phyloP scores from a whole-genome alignment of 2,888 invertebrate species.

The Tenthredo livida region DNA sequence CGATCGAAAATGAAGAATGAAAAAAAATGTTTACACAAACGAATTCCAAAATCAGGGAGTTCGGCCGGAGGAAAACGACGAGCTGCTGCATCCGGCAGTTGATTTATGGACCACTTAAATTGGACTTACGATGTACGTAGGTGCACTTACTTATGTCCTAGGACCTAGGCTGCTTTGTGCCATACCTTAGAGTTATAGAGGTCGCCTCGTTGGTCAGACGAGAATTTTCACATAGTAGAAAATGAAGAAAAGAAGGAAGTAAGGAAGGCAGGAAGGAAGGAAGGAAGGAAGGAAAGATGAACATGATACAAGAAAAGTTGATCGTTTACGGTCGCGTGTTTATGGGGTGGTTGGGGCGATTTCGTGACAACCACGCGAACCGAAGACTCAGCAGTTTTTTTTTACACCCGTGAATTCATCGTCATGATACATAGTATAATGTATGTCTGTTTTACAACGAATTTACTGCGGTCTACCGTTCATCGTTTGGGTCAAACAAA shows the following conservation, averaged over 20 bases:
- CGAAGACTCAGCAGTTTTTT: slow-evolving; percentile 21
- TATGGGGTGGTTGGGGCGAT: slow-evolving; percentile 7
- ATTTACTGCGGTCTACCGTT: not conserved
- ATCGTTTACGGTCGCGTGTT: slow-evolving; percentile 38
- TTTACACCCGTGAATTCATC: slow-evolving; percentile 6
- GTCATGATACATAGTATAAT: not conserved
- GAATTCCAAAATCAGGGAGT: not conserved
- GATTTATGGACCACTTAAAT: slow-evolving; percentile 13
- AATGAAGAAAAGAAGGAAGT: not conserved
- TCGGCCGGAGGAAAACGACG: not conserved
- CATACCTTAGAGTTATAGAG: not conserved
- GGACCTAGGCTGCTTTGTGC: not conserved
- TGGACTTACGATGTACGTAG: not conserved
- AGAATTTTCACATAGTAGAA: slow-evolving; percentile 11
- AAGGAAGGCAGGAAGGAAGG: not conserved
- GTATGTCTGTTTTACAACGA: not conserved
- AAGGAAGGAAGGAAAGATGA: not conserved
- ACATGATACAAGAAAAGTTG: slow-evolving; percentile 1
- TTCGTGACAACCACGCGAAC: slow-evolving; percentile 22
- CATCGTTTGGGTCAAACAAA: not conserved
- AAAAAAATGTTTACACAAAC: not conserved
- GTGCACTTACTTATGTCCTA: not conserved
- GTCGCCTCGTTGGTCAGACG: not conserved
- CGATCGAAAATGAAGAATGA: not conserved
- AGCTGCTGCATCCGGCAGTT: not conserved